These are phyloP conservation scores for Lasioglossum leucozonium DNA, from an alignment of 2,888 invertebrate species.

Conservation along the genomic window DNA sequence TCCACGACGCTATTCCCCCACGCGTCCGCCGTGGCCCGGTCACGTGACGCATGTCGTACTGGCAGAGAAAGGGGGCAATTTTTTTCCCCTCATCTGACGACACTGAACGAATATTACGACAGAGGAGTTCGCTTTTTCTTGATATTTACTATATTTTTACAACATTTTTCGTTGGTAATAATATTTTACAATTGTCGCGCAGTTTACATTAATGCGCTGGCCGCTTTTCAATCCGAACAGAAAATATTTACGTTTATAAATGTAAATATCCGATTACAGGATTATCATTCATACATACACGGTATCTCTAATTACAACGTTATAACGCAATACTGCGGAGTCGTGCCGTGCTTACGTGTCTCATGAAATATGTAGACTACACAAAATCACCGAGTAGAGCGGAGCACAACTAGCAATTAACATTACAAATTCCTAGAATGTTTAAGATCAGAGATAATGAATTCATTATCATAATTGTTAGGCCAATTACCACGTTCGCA, in stretches of 20 bases:
- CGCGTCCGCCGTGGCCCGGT: too few relatives aligned
- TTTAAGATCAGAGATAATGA: conserved; percentile 5
- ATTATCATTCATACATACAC: neutral
- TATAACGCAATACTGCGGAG: neutral
- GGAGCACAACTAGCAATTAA: conserved; percentile 1
- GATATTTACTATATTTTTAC: too few relatives aligned
- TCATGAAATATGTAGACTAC: conserved; percentile 12
- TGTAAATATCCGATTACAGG: neutral
- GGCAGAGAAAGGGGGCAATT: too few relatives aligned
- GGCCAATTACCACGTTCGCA: conserved; percentile 13
- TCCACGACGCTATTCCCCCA: too few relatives aligned
- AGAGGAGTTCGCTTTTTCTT: too few relatives aligned
- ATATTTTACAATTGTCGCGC: too few relatives aligned
- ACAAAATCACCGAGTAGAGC: neutral
- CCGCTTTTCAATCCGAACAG: neutral
- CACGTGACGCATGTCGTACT: too few relatives aligned
- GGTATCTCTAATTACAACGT: conserved; percentile 2
- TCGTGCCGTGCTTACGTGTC: conserved; percentile 4
- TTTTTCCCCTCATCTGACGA: too few relatives aligned
- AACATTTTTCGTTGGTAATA: too few relatives aligned
- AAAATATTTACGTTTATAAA: neutral
- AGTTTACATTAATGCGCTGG: neutral
- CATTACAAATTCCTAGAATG: conserved; percentile 46
- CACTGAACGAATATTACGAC: too few relatives aligned
- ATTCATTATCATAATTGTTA: conserved; percentile 31